Conservation (phyloP, 2,113 vertebrate genomes). For the Brachyhypopomus gauderio region DNA sequence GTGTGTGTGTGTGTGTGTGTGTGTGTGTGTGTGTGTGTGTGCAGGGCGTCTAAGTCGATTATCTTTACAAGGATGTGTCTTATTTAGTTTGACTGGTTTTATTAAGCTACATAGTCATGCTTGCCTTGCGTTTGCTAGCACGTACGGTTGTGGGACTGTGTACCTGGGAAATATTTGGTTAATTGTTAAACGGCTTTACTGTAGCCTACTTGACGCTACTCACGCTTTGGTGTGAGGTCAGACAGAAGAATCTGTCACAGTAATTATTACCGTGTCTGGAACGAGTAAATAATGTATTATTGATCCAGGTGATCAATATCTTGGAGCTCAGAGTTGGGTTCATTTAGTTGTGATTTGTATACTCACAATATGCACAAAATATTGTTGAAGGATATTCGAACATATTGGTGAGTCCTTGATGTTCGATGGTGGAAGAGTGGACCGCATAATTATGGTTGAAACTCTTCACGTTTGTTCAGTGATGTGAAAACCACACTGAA, state of each 20-base stretch:
- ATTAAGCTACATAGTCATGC: neutral
- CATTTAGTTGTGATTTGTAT: conserved; percentile 2
- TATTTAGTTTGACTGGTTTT: neutral
- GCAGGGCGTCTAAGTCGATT: neutral
- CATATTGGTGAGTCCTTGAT: no score
- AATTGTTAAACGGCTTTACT: neutral
- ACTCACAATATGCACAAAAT: neutral
- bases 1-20: conserved; percentile 11
- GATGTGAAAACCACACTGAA: no score
- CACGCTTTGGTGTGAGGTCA: neutral
- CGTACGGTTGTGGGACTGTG: neutral
- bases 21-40: conserved; percentile 13
- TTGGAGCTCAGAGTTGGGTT: conserved; percentile 16
- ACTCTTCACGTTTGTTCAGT: no score
- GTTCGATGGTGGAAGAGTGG: no score
- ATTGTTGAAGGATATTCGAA: no score
- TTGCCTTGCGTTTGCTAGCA: neutral
- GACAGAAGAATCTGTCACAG: neutral
- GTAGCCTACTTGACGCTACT: neutral
- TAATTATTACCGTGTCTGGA: conserved; percentile 10
- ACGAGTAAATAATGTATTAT: conserved; percentile 30
- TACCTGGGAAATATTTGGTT: conserved; percentile 6
- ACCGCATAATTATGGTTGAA: no score
- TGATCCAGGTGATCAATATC: conserved; percentile 34
- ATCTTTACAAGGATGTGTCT: neutral